Conservation (phyloP, 2,113 vertebrate genomes). For the Protobothrops mucrosquamatus region DNA sequence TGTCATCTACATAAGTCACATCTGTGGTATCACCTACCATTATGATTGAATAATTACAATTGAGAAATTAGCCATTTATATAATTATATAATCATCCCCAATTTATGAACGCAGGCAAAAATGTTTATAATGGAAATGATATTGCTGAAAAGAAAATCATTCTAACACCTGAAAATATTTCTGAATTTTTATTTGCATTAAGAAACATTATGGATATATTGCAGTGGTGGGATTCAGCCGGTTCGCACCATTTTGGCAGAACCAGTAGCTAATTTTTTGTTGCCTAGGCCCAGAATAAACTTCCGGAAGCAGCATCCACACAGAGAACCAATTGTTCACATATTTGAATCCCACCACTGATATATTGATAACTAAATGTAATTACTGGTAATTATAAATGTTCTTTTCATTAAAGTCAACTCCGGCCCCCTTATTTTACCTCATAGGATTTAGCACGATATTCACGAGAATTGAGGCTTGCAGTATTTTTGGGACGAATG, state of each 20-base stretch:
- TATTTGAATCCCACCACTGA: too few relatives aligned
- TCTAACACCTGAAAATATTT: not conserved
- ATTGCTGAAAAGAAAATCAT: not conserved
- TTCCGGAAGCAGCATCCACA: too few relatives aligned
- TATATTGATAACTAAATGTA: not conserved
- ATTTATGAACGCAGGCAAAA: not conserved
- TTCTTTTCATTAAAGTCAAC: not conserved
- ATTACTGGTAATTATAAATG: not conserved
- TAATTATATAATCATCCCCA: not conserved
- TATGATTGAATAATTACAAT: not conserved
- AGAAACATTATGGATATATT: not conserved
- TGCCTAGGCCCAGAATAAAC: too few relatives aligned
- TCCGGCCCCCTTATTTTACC: conserved; percentile 67
- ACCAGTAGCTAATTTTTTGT: too few relatives aligned
- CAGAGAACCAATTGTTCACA: too few relatives aligned
- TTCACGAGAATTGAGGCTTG: conserved; percentile 94
- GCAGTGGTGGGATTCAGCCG: too few relatives aligned
- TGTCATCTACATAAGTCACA: not conserved
- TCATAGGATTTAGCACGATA: conserved; percentile 96
- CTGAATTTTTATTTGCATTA: not conserved
- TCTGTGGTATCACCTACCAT: not conserved
- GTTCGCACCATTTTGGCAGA: too few relatives aligned
- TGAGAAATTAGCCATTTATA: not conserved
- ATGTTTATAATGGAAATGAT: not conserved
- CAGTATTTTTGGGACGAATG: conserved; percentile 93